A percentile compares a stretch with the other conserved stretches of the same genome.
phyloP scores from a whole-genome alignment of 64 coral and sea anemone genomes.

The Stichodactyla helianthus region DNA sequence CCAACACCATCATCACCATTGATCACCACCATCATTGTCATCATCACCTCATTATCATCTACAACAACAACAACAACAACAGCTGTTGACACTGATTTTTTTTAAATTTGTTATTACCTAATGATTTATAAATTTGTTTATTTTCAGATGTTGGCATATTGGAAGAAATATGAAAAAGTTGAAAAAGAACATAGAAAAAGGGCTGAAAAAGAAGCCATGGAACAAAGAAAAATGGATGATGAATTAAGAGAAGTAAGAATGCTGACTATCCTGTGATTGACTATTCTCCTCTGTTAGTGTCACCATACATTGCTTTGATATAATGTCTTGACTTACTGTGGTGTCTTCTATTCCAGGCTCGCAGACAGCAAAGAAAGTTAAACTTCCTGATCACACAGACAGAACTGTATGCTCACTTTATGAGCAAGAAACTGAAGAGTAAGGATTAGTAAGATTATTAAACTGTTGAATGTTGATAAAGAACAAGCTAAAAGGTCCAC shows the following conservation, averaged over 20 bases:
- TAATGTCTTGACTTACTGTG: not conserved
- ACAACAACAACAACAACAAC: too few species aligned
- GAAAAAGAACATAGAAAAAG: constrained; percentile 98
- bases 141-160: constrained; percentile 89
- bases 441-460: too few species aligned
- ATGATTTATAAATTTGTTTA: too few species aligned
- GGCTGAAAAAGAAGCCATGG: constrained; percentile 96
- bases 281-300: not conserved
- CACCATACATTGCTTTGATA: not conserved
- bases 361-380: constrained; percentile 91
- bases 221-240: constrained; percentile 97
- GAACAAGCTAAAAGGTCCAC: too few species aligned
- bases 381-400: constrained; percentile 99
- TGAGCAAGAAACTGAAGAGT: constrained; percentile 99
- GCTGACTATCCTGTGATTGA: not conserved
- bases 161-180: constrained; percentile 99
- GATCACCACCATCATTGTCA: too few species aligned
- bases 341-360: constrained; percentile 45
- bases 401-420: constrained; percentile 97
- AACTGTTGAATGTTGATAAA: not conserved
- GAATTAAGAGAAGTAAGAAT: constrained; percentile 83
- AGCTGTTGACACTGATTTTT: too few species aligned
- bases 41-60: too few species aligned
- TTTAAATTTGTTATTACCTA: too few species aligned
- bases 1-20: too few species aligned